Percentiles rank a stretch among this genome's conserved stretches.
phyloP scores from a whole-genome alignment of 1,140 invertebrate species.

The Danaus plexippus region DNA sequence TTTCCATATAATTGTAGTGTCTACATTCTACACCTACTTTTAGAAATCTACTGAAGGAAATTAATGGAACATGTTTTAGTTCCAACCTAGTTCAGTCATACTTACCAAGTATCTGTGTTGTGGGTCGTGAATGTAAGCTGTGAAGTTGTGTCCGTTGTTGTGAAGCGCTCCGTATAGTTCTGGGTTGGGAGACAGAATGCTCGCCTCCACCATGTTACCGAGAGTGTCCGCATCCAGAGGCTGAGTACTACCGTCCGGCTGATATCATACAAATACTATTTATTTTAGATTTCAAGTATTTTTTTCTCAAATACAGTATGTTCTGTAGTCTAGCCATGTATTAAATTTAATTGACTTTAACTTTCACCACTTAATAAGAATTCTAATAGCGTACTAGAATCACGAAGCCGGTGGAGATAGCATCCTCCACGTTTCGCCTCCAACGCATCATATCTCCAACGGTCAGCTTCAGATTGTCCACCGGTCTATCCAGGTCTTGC shows the following conservation, averaged over 20 bases:
- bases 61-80: no score
- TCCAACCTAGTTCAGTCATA: not conserved
- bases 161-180: conserved; percentile 77
- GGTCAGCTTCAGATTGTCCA: conserved; percentile 71
- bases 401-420: conserved; percentile 73
- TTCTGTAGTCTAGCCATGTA: not conserved
- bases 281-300: not conserved
- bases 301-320: not conserved
- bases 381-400: no score
- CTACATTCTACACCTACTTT: no score
- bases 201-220: conserved; percentile 76
- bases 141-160: conserved; percentile 76
- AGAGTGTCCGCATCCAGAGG: conserved; percentile 74
- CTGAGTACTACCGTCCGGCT: conserved; percentile 61
- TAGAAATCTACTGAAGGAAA: no score
- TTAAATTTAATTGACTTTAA: conserved; percentile 25
- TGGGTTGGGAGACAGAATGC: conserved; percentile 71
- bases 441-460: conserved; percentile 74
- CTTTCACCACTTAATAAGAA: no score
- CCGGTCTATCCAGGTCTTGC: conserved; percentile 69
- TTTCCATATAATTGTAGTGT: no score
- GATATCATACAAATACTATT: conserved; percentile 15
- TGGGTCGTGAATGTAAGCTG: conserved; percentile 77
- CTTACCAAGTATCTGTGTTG: conserved; percentile 72
- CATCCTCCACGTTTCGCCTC: conserved; percentile 74